These are phyloP conservation scores for Nasonia oneida DNA, from an alignment of 2,888 invertebrate species.

Conservation along the genomic window DNA sequence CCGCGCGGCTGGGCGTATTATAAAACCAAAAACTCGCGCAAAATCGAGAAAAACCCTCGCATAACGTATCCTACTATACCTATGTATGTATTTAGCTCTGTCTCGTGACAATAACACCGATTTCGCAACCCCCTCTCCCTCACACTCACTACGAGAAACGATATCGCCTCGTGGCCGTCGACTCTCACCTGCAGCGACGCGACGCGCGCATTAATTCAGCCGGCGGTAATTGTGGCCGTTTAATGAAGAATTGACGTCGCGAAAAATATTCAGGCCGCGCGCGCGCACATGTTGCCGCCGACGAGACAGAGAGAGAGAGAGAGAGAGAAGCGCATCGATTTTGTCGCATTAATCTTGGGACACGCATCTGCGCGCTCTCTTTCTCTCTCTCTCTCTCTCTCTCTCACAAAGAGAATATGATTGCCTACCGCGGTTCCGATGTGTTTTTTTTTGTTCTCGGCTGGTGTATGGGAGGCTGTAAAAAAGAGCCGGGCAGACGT, in stretches of 20 bases:
- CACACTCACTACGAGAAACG: neutral
- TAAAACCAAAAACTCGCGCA: too few relatives aligned
- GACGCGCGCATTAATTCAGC: slow-evolving; percentile 48
- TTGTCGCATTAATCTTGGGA: slow-evolving; percentile 47
- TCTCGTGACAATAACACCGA: neutral
- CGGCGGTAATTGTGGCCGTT: slow-evolving; percentile 47
- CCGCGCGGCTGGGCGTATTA: too few relatives aligned
- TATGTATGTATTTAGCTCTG: too few relatives aligned
- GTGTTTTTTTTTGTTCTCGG: neutral
- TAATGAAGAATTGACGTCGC: slow-evolving; percentile 55
- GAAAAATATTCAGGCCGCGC: slow-evolving; percentile 40
- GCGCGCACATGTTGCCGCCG: neutral
- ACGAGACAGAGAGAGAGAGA: neutral
- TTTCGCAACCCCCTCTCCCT: neutral
- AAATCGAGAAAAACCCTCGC: neutral
- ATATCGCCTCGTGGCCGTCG: neutral
- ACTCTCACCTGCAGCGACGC: slow-evolving; percentile 55
- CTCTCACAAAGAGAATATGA: neutral
- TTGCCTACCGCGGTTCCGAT: too few relatives aligned
- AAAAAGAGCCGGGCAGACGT: neutral
- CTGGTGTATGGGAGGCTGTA: neutral
- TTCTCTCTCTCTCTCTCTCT: neutral
- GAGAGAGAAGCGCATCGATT: slow-evolving; percentile 34
- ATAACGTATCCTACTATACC: too few relatives aligned
- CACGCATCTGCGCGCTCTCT: neutral